Percentiles rank a stretch among this genome's conserved stretches.
These are phyloP conservation scores for Sphaeramia orbicularis DNA, from an alignment of 2,797 vertebrate genomes.

Conservation along the genomic window DNA sequence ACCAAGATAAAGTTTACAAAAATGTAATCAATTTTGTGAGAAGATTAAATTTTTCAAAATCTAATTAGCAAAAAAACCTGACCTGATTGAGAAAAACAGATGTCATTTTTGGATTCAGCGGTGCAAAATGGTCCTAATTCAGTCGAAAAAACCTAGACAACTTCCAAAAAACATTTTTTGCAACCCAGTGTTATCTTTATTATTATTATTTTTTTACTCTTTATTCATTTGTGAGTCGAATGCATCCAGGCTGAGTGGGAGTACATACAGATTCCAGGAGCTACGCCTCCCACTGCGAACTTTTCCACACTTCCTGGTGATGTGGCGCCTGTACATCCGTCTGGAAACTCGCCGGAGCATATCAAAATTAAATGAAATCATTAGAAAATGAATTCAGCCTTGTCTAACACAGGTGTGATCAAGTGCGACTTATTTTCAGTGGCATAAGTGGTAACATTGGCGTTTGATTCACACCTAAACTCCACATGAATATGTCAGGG, in stretches of 20 bases:
- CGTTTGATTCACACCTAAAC: conserved; percentile 8
- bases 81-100: too few relatives aligned
- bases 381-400: conserved; percentile 9
- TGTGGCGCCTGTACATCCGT: conserved; percentile 12
- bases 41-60: too few relatives aligned
- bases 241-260: background rate
- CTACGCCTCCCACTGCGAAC: conserved; percentile 9
- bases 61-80: too few relatives aligned
- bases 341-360: background rate
- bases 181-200: too few relatives aligned
- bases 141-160: too few relatives aligned
- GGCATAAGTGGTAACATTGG: background rate
- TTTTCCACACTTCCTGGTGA: conserved; percentile 2
- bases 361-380: conserved; percentile 13
- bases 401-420: conserved; percentile 21
- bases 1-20: too few relatives aligned
- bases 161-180: too few relatives aligned
- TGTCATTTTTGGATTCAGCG: too few relatives aligned
- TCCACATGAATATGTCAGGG: background rate
- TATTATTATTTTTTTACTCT: too few relatives aligned
- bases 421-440: conserved; percentile 13
- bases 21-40: too few relatives aligned
- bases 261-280: conserved; percentile 7
- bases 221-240: conserved; percentile 21
- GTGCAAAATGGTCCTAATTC: too few relatives aligned